phyloP scores from a whole-genome alignment of 2,888 invertebrate genomes.

The Xanthorhoe designata region DNA sequence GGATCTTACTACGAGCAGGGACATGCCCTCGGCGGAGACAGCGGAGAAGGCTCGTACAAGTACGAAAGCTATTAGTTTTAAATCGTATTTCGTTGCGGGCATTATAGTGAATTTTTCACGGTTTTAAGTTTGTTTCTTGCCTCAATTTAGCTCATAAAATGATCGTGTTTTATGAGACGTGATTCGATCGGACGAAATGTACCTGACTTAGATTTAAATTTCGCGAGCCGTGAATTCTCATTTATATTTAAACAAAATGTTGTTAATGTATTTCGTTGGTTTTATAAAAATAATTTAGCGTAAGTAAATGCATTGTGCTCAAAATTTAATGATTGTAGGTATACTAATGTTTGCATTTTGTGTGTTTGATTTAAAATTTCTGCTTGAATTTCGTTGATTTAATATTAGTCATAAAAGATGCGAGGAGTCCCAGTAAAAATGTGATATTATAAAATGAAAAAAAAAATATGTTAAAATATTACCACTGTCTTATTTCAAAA shows the following conservation, averaged over 20 bases:
- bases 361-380: slow-evolving; percentile 54
- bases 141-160: slow-evolving; percentile 56
- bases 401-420: slow-evolving; percentile 58
- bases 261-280: slow-evolving; percentile 39
- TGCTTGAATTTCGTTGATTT: slow-evolving; percentile 61
- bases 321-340: slow-evolving; percentile 44
- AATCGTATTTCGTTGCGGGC: slow-evolving; percentile 54
- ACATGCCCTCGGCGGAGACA: slow-evolving; percentile 64
- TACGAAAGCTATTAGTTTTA: slow-evolving; percentile 71
- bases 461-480: slow-evolving; percentile 67
- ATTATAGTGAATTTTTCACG: slow-evolving; percentile 55
- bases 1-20: slow-evolving; percentile 66
- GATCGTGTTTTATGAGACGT: slow-evolving; percentile 51
- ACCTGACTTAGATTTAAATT: slow-evolving; percentile 75
- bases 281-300: slow-evolving; percentile 46
- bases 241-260: slow-evolving; percentile 44
- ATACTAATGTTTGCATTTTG: slow-evolving; percentile 46
- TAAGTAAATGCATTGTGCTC: slow-evolving; percentile 45
- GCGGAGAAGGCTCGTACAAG: slow-evolving; percentile 71
- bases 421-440: slow-evolving; percentile 77
- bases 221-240: slow-evolving; percentile 59
- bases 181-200: slow-evolving; percentile 59
- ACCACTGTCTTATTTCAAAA: slow-evolving; percentile 32
- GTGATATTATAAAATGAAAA: slow-evolving; percentile 73
- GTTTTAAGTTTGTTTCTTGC: slow-evolving; percentile 68